Conservation (phyloP, 2,797 vertebrate species). For the Rhadinocentrus ornatus region DNA sequence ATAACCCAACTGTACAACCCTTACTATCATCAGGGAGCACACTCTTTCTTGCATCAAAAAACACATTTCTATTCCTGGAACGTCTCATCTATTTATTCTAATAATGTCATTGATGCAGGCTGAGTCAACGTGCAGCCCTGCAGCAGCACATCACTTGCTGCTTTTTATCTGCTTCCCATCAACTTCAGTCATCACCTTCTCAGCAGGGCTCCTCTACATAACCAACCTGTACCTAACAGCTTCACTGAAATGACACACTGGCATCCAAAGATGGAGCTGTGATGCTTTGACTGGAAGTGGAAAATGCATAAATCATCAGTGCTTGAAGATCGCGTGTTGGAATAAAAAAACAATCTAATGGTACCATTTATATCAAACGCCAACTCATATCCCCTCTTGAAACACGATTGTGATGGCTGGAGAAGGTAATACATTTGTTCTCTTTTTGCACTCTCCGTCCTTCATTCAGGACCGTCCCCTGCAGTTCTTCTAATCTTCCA, state of each 20-base stretch:
- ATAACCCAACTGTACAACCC: neutral
- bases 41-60: neutral
- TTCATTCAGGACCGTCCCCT: slow-evolving; percentile 46
- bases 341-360: slow-evolving; percentile 66
- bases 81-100: slow-evolving; percentile 41
- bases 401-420: slow-evolving; percentile 24
- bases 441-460: slow-evolving; percentile 25
- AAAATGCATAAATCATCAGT: slow-evolving; percentile 30
- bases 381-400: slow-evolving; percentile 46
- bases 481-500: slow-evolving; percentile 65
- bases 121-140: slow-evolving; percentile 34
- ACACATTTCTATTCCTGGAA: slow-evolving; percentile 22
- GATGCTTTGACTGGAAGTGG: slow-evolving; percentile 56
- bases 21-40: neutral
- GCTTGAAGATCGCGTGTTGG: slow-evolving; percentile 15
- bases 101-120: slow-evolving; percentile 49
- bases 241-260: slow-evolving; percentile 45
- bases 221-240: slow-evolving; percentile 57
- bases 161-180: slow-evolving; percentile 48
- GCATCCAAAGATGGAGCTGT: slow-evolving; percentile 42
- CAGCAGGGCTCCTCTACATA: slow-evolving; percentile 42
- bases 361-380: slow-evolving; percentile 58
- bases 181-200: slow-evolving; percentile 60
- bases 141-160: slow-evolving; percentile 28
- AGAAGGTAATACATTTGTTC: slow-evolving; percentile 57